phyloP scores from a whole-genome alignment of 2,113 vertebrate genomes.

The Hepsetus odoe region DNA sequence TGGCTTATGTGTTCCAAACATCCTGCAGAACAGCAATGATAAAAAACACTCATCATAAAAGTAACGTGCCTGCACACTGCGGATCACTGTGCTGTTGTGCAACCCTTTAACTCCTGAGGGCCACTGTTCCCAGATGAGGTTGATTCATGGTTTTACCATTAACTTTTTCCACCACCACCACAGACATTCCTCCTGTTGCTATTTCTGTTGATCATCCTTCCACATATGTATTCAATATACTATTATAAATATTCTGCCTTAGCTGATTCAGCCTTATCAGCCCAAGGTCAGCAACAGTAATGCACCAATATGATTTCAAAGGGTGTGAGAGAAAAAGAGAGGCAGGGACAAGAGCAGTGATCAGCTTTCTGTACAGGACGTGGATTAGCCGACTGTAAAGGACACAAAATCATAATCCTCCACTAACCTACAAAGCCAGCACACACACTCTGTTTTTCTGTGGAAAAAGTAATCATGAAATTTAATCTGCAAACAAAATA shows the following conservation, averaged over 20 bases:
- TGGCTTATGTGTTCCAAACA: background rate
- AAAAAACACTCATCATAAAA: conserved; percentile 19
- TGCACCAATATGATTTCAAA: conserved; percentile 1
- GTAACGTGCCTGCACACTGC: background rate
- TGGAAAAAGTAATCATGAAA: background rate
- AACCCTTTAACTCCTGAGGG: background rate
- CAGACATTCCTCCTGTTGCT: conserved; percentile 8
- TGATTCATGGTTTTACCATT: background rate
- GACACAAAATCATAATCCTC: conserved; percentile 24
- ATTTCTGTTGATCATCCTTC: conserved; percentile 17
- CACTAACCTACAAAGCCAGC: conserved; percentile 24
- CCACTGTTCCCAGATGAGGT: background rate
- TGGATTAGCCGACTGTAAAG: conserved; percentile 34
- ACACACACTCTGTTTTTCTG: conserved; percentile 9
- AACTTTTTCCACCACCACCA: conserved; percentile 1
- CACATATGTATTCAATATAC: conserved; percentile 7
- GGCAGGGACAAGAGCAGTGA: background rate
- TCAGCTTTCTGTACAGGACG: background rate
- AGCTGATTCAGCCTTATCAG: conserved; percentile 35
- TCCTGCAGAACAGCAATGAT: conserved; percentile 8
- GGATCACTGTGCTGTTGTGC: background rate
- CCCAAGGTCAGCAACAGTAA: conserved; percentile 26
- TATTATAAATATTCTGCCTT: conserved; percentile 11
- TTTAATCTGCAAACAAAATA: background rate
- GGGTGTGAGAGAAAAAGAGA: background rate